phyloP scores from a whole-genome alignment of 1,140 invertebrate species.

The Trissolcus basalis region DNA sequence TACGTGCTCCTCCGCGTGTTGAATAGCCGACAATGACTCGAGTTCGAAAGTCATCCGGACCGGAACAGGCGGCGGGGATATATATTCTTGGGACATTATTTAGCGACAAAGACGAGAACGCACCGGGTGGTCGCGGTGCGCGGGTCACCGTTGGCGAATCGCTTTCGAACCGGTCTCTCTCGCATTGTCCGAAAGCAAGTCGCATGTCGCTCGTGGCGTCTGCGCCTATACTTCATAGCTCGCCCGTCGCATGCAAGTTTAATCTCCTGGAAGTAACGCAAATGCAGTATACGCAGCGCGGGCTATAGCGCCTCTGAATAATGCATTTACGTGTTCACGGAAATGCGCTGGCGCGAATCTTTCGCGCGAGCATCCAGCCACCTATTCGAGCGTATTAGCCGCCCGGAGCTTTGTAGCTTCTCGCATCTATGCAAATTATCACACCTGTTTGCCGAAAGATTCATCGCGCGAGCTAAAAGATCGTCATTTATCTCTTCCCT shows the following conservation, averaged over 20 bases:
- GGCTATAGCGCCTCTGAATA: constrained; percentile 61
- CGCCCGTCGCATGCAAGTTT: constrained; percentile 69
- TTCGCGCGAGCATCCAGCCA: constrained; percentile 61
- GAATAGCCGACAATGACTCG: not conserved
- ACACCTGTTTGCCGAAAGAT: constrained; percentile 57
- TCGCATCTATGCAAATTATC: constrained; percentile 57
- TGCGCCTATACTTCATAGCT: constrained; percentile 69
- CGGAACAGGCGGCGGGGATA: not conserved
- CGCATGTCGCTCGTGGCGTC: constrained; percentile 63
- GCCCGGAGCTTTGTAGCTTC: constrained; percentile 41
- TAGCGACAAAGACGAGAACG: constrained; percentile 30
- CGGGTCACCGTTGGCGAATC: constrained; percentile 17
- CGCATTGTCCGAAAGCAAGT: constrained; percentile 67
- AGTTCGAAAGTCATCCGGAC: constrained; percentile 14
- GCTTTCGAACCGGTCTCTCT: constrained; percentile 40
- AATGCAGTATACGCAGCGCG: constrained; percentile 62
- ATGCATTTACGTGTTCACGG: constrained; percentile 70
- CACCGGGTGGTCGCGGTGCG: constrained; percentile 29
- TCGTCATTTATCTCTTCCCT: constrained; percentile 19
- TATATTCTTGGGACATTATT: constrained; percentile 34
- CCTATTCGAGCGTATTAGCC: constrained; percentile 60
- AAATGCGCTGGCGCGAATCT: constrained; percentile 62
- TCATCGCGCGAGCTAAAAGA: constrained; percentile 30
- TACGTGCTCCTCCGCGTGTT: not conserved
- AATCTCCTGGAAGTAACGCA: constrained; percentile 72